Evolutionary conservation across 2,113 vertebrate species (phyloP), one percentile per base, ranked within the genome.

Genomic region (Tilapia sparmanii): DNA sequence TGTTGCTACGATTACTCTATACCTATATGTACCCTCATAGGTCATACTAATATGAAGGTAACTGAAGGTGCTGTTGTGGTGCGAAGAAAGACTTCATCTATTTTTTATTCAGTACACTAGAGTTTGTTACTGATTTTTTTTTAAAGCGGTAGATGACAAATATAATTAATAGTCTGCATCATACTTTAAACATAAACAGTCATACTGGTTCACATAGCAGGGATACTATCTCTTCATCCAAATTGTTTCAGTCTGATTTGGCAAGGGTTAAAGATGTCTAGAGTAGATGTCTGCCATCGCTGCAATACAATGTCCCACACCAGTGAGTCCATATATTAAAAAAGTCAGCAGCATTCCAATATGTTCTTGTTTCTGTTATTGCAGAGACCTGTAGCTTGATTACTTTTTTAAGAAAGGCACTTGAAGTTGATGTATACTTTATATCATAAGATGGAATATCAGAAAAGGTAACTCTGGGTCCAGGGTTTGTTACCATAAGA

Each of bases 241-340:
- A 86, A 90, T 84, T 89, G 82, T 91, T 89, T 89, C 45, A 85
- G 57, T 86, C 76, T 90, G 81, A 92, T 85, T 71, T 71, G 54
- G 50, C 19, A 2, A 82, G 11, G 31, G 81, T 10, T 53, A 47
- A 80, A 93, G 80, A 87, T 91, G 84, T 91, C 82, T 90, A 85
- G 18, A 26, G 71, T 16, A 86, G 88, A 86, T 89, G 63, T 87
- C 81, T 87, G 82, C 78, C 38, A n/a, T 92, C 73, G 71, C 35
- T 33, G 42, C 9, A 68, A 86, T 87, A 57, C 82, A 87, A 89
- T 89, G 42, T 87, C 66, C 26, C 42, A 47, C 73, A 78, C 26
- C 73, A 78, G 45, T 78, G 73, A 78, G 73, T 78, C 73, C 63
- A 73, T 86, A 82, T 79, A 38, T 54, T 79, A 76, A 80, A 59